These are phyloP conservation scores for Drosophila varians DNA, from an alignment of 1,140 invertebrate genomes.

Conservation along the genomic window DNA sequence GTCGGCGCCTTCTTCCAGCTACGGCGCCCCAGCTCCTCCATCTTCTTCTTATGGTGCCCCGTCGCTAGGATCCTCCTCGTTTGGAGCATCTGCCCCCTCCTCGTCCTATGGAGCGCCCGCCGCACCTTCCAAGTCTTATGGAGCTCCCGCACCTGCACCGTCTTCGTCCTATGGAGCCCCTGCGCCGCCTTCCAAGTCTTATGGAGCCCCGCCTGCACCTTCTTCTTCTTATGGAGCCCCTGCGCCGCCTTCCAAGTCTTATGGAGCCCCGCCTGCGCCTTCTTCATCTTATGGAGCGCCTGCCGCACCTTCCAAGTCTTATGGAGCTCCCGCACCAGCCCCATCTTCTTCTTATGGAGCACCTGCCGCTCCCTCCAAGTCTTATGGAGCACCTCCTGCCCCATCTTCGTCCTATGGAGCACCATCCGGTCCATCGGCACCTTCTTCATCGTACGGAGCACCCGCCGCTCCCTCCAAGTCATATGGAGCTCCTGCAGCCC, in stretches of 20 bases:
- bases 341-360: constrained; percentile 64
- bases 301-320: constrained; percentile 42
- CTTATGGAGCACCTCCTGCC: background rate
- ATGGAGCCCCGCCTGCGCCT: constrained; percentile 68
- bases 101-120: constrained; percentile 34
- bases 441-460: constrained; percentile 76
- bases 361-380: constrained; percentile 42
- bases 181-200: constrained; percentile 25
- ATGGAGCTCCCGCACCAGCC: constrained; percentile 77
- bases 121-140: background rate
- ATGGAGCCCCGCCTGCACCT: constrained; percentile 77
- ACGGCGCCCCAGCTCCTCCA: constrained; percentile 74
- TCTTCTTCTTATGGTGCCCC: constrained; percentile 82
- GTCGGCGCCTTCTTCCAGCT: constrained; percentile 77
- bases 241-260: constrained; percentile 55
- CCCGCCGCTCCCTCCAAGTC: constrained; percentile 73
- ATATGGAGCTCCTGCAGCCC: constrained; percentile 75
- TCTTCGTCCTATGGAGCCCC: constrained; percentile 16
- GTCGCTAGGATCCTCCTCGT: background rate
- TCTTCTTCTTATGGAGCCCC: constrained; percentile 83
- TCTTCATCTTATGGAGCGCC: constrained; percentile 68
- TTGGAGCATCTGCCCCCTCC: background rate
- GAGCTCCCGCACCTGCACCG: constrained; percentile 3
- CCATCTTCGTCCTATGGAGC: constrained; percentile 83
- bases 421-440: constrained; percentile 76